Base-by-base conservation (phyloP, 2,113 vertebrate species). In the Gavia stellata region DNA sequence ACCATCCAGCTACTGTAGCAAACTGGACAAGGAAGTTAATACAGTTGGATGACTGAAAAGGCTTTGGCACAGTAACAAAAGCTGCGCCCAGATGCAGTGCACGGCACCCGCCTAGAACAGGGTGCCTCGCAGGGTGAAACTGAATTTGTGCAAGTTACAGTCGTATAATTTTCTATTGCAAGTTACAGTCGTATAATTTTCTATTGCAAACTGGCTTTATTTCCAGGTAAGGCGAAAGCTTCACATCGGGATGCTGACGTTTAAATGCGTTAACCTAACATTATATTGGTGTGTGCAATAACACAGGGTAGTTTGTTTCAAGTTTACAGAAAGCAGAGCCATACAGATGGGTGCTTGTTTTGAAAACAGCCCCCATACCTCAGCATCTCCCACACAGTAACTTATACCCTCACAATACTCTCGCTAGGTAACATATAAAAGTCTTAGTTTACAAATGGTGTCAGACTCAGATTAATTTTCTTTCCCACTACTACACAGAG, bases 51-150 rank as follows among this genome's bases (percentile, higher is more conserved):
- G n/a, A 78, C 34, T 36, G 33, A 70, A 73, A 68, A 50, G 42
- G 42, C 47, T 88, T 74, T 55, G 59, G 47, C 63, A 81, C 50
- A 45, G 59, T 7, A 45, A 50, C 0, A 23, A 61, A 65, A 67
- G 40, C 63, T 21, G 31, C 47, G 72, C 49, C 40, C 47, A 66
- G 67, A 36, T 10, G 31, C 53, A 72, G 42, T 1, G 9, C 23
- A 17, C 3, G 3, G 49, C 50, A 53, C 21, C 20, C 0, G 0
- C 34, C 56, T 31, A 5, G 9, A 65, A 26, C 16, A 86, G 25
- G 55, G 23, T 19, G 12, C 40, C 28, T 26, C 33, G 20, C 59
- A 34, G 67, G 26, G 66, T 12, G 11, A 14, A 63, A 44, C 17
- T 34, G 40, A 29, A 10, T 26, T 86, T 52, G n/a, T 59, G 25